Base-by-base conservation (phyloP, 92 coral and sea anemone species). In the Phenganax subtilis region DNA sequence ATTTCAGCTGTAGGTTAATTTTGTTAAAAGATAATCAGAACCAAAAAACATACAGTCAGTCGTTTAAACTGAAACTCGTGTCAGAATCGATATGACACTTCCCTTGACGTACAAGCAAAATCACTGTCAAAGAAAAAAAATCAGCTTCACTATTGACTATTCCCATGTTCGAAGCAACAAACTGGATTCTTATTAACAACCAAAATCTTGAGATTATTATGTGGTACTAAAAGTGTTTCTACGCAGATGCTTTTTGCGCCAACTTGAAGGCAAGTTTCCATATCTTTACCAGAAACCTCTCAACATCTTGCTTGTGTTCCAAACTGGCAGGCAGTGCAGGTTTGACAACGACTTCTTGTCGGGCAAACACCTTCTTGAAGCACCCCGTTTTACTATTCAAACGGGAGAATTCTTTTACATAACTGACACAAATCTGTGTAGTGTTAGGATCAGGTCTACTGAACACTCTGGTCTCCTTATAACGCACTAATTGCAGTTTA, bases 371-470 rank as follows among this genome's bases (percentile, higher is more conserved):
- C 87, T 89, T 92, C 57, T 85, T 89, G 69, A 96, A 96, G 16
- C 80, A 75, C 28, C 97, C 92, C 25, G 88, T 86, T 25, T 84
- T 83, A 51, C 85, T 71, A 29, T 83, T 88, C 5, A 97, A 92
- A 7, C 99, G 89, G 10, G 99, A 96, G 78, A 92, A 87, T 87
- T 96, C 99, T 16, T 87, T 90, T 11, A 92, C 89, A 61, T 91
- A 89, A 76, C 88, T 84, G 61, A 96, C 85, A 20, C 76, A 73
- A 71, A 89, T 79, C 15, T 75, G 66, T 17, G 84, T 86, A 86
- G 75, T 89, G 87, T 47, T 71, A 56, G 27, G 28, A 10, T 78
- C 85, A 1, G 75, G 81, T 10, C 74, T 30, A 64, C 81, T 87
- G 82, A 85, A 96, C 0, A 84, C 76, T 27, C 84, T 91, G 15